phyloP scores from a whole-genome alignment of 2,888 invertebrate species.

The Eueremaeus valkanovi region DNA sequence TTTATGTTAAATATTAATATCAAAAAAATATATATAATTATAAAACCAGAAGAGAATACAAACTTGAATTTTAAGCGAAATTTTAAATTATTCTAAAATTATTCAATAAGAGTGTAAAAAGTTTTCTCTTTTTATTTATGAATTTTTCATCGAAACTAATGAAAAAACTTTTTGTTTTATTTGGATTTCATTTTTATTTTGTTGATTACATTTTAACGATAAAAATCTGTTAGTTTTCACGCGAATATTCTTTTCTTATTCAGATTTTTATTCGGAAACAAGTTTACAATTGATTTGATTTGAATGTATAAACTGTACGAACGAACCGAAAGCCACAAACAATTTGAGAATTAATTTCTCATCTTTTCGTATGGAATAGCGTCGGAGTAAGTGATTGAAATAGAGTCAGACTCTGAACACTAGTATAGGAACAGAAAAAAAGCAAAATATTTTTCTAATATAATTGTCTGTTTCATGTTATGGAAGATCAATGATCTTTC shows the following conservation, averaged over 20 bases:
- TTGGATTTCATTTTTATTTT: too few relatives aligned
- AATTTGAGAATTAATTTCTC: slow-evolving; percentile 2
- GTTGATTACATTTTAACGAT: background rate
- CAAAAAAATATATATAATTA: too few relatives aligned
- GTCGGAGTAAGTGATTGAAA: background rate
- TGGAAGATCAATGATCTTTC: slow-evolving; percentile 3
- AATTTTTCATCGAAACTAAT: too few relatives aligned
- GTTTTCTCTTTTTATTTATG: too few relatives aligned
- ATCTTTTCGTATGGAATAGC: background rate
- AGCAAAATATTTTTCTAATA: background rate
- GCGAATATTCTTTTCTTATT: background rate
- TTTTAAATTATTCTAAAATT: too few relatives aligned
- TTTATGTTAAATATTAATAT: too few relatives aligned
- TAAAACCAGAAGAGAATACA: too few relatives aligned
- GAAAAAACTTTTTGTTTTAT: too few relatives aligned
- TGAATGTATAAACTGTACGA: too few relatives aligned
- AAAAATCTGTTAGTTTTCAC: slow-evolving; percentile 12
- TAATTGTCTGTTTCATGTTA: slow-evolving; percentile 13
- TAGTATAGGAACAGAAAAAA: background rate
- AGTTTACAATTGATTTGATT: background rate
- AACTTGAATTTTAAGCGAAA: too few relatives aligned
- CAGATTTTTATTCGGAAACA: background rate
- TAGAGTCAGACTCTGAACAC: too few relatives aligned
- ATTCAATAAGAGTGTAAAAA: too few relatives aligned
- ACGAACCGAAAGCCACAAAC: background rate